Evolutionary conservation across 1,140 invertebrate species (phyloP), one percentile per base, ranked within the genome.

Genomic region (Plectrocnemia conspersa): DNA sequence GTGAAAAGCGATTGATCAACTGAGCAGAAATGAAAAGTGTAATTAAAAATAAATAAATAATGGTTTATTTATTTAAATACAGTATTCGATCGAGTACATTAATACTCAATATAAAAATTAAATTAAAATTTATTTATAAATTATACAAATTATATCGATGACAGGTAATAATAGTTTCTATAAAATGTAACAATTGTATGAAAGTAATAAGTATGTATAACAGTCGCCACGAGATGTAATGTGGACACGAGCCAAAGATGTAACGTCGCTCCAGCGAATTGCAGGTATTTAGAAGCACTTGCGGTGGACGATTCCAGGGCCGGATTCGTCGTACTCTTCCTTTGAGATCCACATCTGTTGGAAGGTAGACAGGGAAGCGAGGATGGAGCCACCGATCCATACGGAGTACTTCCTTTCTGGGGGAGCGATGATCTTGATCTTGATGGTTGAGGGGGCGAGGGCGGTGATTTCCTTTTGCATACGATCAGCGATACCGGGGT

Each of bases 381-480:
- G 73, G 78, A 90, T 91, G 73, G 87, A 89, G 62, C 88, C 88
- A 70, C 86, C 84, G 80, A 91, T 91, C 88, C 88, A 91, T 71
- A 91, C 88, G 75, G 89, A 92, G 79, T 93, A 93, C 70, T 93
- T 93, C 74, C 90, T 85, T 72, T 93, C 90, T 55, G 90, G 89
- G 62, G 87, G 91, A 72, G 91, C 91, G 72, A 93, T 92, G 80
- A 93, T 92, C 81, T 93, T 93, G 81, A 93, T 91, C 77, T 93
- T 93, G 82, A 79, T 79, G 54, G 88, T 91, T 27, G 82, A 82
- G 56, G 89, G 89, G 56, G 90, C 88, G 41, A 93, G 71, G 21
- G 86, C 81, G 25, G 87, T 89, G 68, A 92, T 91, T 77, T 92
- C 89, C 72, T 91, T 91, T 66, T 91, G 88, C 88, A 91, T 91